These are phyloP conservation scores for Sinocyclocheilus maitianheensis DNA, from an alignment of 2,113 vertebrate genomes.

Conservation along the genomic window DNA sequence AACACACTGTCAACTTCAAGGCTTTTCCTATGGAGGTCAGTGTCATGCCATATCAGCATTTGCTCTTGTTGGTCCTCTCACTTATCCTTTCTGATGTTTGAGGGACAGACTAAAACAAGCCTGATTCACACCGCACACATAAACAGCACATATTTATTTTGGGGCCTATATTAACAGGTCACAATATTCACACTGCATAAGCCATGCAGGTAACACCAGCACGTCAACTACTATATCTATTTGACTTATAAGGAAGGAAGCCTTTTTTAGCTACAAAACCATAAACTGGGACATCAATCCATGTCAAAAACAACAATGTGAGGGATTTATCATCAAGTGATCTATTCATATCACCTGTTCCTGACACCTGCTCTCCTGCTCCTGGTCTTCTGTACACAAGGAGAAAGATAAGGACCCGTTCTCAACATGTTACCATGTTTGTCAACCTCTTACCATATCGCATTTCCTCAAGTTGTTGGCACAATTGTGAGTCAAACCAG, in stretches of 20 bases:
- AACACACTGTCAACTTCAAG: constrained; percentile 99
- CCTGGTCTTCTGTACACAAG: constrained; percentile 25
- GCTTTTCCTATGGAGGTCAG: constrained; percentile 99
- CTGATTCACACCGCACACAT: background rate
- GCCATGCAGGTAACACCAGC: background rate
- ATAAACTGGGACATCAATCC: background rate
- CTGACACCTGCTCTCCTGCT: constrained; percentile 34
- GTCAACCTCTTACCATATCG: constrained; percentile 23
- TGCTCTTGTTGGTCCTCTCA: background rate
- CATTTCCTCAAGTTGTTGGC: background rate
- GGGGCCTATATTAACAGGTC: background rate
- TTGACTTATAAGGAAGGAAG: background rate
- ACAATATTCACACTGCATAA: background rate
- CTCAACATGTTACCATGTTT: constrained; percentile 18
- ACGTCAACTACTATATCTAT: background rate
- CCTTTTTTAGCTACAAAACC: background rate
- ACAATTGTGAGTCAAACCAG: background rate
- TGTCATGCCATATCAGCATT: background rate
- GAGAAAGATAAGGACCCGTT: constrained; percentile 23
- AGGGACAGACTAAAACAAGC: background rate
- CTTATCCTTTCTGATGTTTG: background rate
- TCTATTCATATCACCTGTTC: constrained; percentile 34
- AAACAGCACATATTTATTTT: background rate
- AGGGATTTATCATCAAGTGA: background rate
- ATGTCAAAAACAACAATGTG: background rate